Evolutionary conservation across 1,140 invertebrate genomes (phyloP).

Genomic region (Microplitis mediator): DNA sequence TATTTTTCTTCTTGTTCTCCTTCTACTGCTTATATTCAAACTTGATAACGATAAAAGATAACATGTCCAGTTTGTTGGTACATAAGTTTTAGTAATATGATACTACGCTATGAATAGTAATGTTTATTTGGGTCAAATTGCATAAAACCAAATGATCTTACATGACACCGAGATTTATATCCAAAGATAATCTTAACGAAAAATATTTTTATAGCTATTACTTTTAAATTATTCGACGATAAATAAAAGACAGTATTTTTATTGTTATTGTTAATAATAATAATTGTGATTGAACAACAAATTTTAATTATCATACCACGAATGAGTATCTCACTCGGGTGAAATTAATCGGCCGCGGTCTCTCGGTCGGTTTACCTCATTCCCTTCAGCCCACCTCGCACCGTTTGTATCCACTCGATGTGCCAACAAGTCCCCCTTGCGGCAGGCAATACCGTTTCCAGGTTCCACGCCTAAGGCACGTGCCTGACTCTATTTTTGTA

Average conservation of each 20-base stretch:
- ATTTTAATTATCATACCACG: conserved; percentile 15
- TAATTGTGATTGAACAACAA: conserved; percentile 5
- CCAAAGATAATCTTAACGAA: background rate
- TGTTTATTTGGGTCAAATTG: conserved; percentile 10
- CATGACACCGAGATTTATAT: too few relatives aligned
- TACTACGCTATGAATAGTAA: conserved; percentile 43
- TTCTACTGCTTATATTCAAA: background rate
- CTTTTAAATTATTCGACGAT: too few relatives aligned
- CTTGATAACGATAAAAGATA: background rate
- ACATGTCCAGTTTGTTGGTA: background rate
- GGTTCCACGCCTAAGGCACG: background rate
- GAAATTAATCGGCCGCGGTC: conserved; percentile 19
- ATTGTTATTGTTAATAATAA: background rate
- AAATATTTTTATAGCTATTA: too few relatives aligned
- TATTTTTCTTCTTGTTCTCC: background rate
- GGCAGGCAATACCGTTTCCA: background rate
- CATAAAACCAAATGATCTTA: too few relatives aligned
- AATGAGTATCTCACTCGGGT: background rate
- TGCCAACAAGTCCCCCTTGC: background rate
- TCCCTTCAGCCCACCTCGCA: background rate
- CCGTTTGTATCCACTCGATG: background rate
- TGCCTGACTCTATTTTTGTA: too few relatives aligned
- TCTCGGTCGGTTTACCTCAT: conserved; percentile 6
- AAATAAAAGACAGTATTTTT: too few relatives aligned
- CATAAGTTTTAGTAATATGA: conserved; percentile 35